These are phyloP conservation scores for Hyla sarda DNA, from an alignment of 2,113 vertebrate species.

Conservation along the genomic window DNA sequence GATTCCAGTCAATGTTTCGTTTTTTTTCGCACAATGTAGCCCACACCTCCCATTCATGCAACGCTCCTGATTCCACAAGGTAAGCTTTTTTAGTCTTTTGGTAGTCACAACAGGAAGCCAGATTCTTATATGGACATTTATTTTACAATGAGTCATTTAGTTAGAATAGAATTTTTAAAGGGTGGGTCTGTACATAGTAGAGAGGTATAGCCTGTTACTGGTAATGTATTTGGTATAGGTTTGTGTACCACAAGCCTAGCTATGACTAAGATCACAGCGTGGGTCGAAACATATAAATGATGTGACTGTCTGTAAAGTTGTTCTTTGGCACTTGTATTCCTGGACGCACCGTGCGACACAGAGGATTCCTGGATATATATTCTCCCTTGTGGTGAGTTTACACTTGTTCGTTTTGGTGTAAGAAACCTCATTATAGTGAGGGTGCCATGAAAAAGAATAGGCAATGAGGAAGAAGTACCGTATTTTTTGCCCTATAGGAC, in stretches of 20 bases:
- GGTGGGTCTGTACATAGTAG: not conserved
- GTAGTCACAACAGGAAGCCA: not conserved
- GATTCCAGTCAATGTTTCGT: slow-evolving; percentile 40
- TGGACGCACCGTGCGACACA: not conserved
- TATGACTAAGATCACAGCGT: not conserved
- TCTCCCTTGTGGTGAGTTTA: not conserved
- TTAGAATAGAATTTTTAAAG: too few species aligned
- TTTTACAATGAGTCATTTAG: not conserved
- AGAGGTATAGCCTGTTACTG: not conserved
- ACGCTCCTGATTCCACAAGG: not conserved
- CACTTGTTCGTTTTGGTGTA: too few species aligned
- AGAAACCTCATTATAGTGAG: not conserved
- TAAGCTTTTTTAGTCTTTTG: not conserved
- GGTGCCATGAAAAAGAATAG: too few species aligned
- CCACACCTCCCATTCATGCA: slow-evolving; percentile 2
- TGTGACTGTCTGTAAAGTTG: not conserved
- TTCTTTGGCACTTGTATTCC: not conserved
- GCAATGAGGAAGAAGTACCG: too few species aligned
- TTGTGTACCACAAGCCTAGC: not conserved
- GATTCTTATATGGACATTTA: not conserved
- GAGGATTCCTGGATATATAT: not conserved
- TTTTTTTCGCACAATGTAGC: not conserved
- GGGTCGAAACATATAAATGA: not conserved
- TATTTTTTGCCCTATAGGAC: too few species aligned
- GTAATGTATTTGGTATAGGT: not conserved